These are phyloP conservation scores for Xiphophorus birchmanni DNA, from an alignment of 2,797 vertebrate species.

Conservation along the genomic window DNA sequence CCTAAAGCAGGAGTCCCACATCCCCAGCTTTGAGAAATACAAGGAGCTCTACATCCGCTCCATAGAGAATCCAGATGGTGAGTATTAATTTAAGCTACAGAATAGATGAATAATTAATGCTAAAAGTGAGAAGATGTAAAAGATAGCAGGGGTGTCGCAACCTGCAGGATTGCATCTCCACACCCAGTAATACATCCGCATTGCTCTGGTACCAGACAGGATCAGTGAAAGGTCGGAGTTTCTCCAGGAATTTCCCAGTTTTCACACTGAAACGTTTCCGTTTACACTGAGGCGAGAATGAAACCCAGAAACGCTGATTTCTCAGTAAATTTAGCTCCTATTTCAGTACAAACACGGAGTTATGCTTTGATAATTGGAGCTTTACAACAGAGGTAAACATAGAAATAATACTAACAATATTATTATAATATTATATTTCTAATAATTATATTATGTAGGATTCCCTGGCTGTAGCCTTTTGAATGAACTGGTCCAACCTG, in stretches of 20 bases:
- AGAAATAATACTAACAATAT: not conserved
- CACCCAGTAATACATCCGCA: not conserved
- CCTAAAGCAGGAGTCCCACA: slow-evolving; percentile 73
- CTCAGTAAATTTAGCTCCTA: not conserved
- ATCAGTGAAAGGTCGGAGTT: not conserved
- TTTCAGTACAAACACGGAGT: not conserved
- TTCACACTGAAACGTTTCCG: not conserved
- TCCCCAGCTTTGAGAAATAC: slow-evolving; percentile 80
- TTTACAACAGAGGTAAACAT: not conserved
- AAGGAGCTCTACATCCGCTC: slow-evolving; percentile 81
- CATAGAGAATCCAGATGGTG: slow-evolving; percentile 78
- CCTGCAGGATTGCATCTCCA: not conserved
- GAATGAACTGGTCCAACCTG: too few species aligned
- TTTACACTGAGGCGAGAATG: not conserved
- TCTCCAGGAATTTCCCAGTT: not conserved
- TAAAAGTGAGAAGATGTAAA: not conserved
- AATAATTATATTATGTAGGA: too few species aligned
- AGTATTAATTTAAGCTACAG: slow-evolving; percentile 23
- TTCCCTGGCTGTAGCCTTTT: too few species aligned
- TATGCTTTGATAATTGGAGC: not conserved
- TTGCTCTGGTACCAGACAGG: not conserved
- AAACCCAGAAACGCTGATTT: not conserved
- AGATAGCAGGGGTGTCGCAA: not conserved
- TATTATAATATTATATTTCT: too few species aligned
- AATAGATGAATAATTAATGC: too few species aligned